Conservation (phyloP, 2,797 vertebrate species). For the Pantherophis alleghaniensis region DNA sequence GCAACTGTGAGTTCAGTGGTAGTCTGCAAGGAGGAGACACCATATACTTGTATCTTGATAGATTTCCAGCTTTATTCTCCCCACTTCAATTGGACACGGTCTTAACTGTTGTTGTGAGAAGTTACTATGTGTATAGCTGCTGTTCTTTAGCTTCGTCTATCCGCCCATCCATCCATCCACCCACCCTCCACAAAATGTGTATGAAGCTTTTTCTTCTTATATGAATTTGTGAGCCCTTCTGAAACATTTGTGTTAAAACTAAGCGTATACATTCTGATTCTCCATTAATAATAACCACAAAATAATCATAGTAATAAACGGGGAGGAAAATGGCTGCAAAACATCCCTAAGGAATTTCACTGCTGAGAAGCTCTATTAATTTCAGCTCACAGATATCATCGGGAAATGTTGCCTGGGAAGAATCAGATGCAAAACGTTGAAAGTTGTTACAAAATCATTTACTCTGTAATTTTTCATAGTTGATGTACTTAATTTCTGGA, state of each 20-base stretch:
- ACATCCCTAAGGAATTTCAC: conserved; percentile 19
- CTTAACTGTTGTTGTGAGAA: not conserved
- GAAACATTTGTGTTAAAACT: conserved; percentile 4
- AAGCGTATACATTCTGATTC: not conserved
- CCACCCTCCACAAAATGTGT: not conserved
- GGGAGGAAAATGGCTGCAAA: not conserved
- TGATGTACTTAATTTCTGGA: conserved; percentile 4
- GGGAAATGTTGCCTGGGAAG: not conserved
- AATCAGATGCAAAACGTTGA: not conserved
- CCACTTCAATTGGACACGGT: conserved; percentile 40
- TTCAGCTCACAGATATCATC: not conserved
- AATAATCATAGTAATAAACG: not conserved
- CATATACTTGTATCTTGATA: conserved; percentile 56
- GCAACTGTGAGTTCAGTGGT: conserved; percentile 56
- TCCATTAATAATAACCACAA: not conserved
- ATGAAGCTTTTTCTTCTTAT: not conserved
- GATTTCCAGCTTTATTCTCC: conserved; percentile 40
- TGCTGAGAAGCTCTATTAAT: not conserved
- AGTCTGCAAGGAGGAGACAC: conserved; percentile 32
- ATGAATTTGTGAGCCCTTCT: not conserved
- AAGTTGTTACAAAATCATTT: not conserved
- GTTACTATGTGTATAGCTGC: conserved; percentile 4
- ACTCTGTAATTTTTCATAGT: conserved; percentile 9
- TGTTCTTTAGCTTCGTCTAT: not conserved
- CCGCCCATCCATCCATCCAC: not conserved